Evolutionary conservation across 2,888 invertebrate species (phyloP).

Genomic region (Agapetus fuscipes): DNA sequence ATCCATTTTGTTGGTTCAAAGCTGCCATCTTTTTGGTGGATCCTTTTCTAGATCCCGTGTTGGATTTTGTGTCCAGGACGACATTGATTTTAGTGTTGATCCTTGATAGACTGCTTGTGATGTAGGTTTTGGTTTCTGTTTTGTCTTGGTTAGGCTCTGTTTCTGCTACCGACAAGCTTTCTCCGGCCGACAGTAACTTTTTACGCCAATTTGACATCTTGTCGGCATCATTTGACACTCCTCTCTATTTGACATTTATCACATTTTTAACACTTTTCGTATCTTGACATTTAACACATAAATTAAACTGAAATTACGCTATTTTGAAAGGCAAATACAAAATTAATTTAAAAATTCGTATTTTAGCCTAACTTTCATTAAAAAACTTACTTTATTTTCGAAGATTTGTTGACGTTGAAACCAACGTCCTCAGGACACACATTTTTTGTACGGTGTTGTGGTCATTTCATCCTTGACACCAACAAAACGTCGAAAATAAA

Average conservation of each 20-base stretch:
- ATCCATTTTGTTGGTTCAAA: conserved; percentile 14
- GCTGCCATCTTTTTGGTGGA: conserved; percentile 26
- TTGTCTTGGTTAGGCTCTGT: conserved; percentile 1
- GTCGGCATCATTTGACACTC: conserved; percentile 22
- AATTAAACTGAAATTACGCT: too few relatives aligned
- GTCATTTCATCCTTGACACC: too few relatives aligned
- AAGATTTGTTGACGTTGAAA: too few relatives aligned
- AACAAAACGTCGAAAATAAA: too few relatives aligned
- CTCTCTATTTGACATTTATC: conserved; percentile 22
- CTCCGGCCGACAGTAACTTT: conserved; percentile 46
- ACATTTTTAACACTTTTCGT: too few relatives aligned
- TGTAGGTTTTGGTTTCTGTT: conserved; percentile 30
- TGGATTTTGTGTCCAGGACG: conserved; percentile 29
- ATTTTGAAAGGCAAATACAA: too few relatives aligned
- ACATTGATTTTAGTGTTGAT: conserved; percentile 38
- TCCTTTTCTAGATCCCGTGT: conserved; percentile 28
- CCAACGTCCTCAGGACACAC: too few relatives aligned
- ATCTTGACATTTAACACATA: too few relatives aligned
- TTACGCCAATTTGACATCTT: conserved; percentile 48
- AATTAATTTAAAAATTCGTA: background rate
- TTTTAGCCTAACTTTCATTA: background rate
- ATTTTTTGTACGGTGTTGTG: too few relatives aligned
- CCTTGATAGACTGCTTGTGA: conserved; percentile 43
- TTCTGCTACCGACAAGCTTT: conserved; percentile 30
- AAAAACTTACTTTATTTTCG: too few relatives aligned